Evolutionary conservation across 2,113 vertebrate species (phyloP).

Genomic region (Pomatorhinus ruficollis): DNA sequence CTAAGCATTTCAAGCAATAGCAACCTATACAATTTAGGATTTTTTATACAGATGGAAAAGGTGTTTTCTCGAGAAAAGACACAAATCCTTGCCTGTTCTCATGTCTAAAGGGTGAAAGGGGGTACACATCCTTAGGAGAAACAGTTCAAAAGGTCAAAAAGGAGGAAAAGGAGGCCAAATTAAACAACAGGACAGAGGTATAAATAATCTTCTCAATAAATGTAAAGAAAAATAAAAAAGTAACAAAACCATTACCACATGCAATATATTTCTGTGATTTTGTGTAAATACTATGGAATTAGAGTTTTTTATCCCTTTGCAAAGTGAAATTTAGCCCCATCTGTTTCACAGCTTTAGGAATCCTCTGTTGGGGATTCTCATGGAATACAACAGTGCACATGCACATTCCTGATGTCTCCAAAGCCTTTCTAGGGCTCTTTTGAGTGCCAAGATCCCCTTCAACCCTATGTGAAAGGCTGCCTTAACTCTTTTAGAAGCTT

Average conservation of each 20-base stretch:
- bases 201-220: background rate
- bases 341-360: background rate
- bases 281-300: background rate
- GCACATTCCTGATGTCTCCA: background rate
- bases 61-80: background rate
- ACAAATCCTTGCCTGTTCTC: background rate
- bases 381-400: fast-evolving
- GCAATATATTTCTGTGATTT: background rate
- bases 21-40: background rate
- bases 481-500: background rate
- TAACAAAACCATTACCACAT: background rate
- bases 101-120: background rate
- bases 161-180: background rate
- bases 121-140: background rate
- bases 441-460: background rate
- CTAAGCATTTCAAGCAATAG: background rate
- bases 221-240: background rate
- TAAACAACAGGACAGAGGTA: background rate
- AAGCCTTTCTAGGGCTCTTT: background rate
- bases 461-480: background rate
- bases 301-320: background rate
- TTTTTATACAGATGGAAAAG: background rate
- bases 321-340: background rate
- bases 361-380: background rate
- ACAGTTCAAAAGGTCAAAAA: background rate